Evolutionary conservation across 1,140 invertebrate species (phyloP).

Genomic region (Cryptotermes secundus): DNA sequence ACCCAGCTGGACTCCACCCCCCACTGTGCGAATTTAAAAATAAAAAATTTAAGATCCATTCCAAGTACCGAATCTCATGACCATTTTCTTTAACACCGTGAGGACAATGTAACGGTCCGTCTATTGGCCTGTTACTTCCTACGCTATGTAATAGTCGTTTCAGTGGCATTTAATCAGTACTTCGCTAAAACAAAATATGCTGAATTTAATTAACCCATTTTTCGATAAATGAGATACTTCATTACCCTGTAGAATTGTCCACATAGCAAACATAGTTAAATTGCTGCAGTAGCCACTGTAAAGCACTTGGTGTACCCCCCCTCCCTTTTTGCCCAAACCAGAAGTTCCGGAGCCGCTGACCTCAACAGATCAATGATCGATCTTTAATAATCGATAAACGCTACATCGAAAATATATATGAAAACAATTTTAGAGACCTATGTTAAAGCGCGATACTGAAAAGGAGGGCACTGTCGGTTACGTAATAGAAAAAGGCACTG

Average conservation of each 20-base stretch:
- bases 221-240: neutral
- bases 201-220: constrained; percentile 3
- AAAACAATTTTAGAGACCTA: neutral
- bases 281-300: neutral
- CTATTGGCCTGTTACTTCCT: no score
- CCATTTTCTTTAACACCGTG: no score
- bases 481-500: no score
- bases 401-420: neutral
- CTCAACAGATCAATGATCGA: constrained; percentile 7
- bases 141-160: no score
- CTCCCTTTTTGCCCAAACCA: neutral
- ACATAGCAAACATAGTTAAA: constrained; percentile 1
- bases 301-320: neutral
- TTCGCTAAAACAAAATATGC: neutral
- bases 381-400: neutral
- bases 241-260: neutral
- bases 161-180: no score
- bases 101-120: no score
- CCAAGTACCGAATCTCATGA: no score
- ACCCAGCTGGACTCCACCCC: no score
- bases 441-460: neutral
- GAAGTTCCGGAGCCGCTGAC: neutral
- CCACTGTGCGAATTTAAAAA: no score
- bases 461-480: neutral
- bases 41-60: no score